Evolutionary conservation across 2,888 invertebrate species (phyloP).

Genomic region (Marronus borbonicus): DNA sequence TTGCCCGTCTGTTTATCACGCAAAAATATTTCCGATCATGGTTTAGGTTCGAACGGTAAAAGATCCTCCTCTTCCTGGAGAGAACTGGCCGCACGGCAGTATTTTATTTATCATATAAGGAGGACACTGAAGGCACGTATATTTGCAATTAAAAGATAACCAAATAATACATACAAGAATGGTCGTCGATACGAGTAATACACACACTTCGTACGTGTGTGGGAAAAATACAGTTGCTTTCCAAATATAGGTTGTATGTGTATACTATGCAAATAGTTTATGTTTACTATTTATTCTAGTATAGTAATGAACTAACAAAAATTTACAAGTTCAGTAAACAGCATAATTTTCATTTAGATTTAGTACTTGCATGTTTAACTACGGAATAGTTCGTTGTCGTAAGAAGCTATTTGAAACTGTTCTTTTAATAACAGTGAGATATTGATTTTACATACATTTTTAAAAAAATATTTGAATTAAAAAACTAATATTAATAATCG

Average conservation of each 20-base stretch:
- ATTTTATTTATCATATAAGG: conserved; percentile 33
- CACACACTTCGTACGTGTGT: neutral
- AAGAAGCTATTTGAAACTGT: no score
- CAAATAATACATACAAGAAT: conserved; percentile 6
- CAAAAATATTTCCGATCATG: conserved; percentile 42
- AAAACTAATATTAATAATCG: no score
- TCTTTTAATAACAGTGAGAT: no score
- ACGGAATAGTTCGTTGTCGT: no score
- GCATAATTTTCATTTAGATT: no score
- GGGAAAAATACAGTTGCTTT: conserved; percentile 2
- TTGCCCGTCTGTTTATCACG: conserved; percentile 39
- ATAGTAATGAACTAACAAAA: no score
- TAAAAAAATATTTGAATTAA: no score
- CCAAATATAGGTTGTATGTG: neutral
- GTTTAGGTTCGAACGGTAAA: conserved; percentile 37
- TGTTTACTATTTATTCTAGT: no score
- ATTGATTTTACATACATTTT: no score
- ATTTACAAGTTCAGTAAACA: no score
- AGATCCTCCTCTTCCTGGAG: conserved; percentile 8
- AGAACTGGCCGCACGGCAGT: neutral
- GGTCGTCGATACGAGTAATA: conserved; percentile 2
- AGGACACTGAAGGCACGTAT: conserved; percentile 22
- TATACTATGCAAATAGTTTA: neutral
- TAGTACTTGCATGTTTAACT: no score
- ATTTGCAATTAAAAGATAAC: conserved; percentile 39